These are phyloP conservation scores for Lordiphosa collinella DNA, from an alignment of 1,140 invertebrate species.

Conservation along the genomic window DNA sequence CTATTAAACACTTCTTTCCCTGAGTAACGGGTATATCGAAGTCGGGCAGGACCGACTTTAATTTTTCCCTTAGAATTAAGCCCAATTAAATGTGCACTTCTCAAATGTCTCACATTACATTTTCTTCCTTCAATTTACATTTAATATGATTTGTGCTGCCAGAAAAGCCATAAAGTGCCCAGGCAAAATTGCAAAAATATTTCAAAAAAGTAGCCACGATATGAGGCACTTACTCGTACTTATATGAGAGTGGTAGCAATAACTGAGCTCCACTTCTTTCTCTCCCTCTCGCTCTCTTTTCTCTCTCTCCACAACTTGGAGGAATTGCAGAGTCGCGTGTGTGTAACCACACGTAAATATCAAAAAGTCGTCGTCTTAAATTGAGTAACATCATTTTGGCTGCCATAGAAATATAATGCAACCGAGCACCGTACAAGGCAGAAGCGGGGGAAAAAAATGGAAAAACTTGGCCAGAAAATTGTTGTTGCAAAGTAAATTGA, in stretches of 20 bases:
- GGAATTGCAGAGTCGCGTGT: constrained; percentile 28
- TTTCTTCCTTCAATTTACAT: constrained; percentile 19
- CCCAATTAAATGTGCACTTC: constrained; percentile 30
- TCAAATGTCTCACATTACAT: not conserved
- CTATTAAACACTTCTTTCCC: no score
- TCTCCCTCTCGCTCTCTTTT: no score
- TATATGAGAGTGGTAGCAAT: constrained; percentile 3
- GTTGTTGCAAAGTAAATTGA: constrained; percentile 45
- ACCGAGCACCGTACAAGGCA: not conserved
- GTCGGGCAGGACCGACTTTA: no score
- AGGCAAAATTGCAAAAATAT: constrained; percentile 50
- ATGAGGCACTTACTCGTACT: constrained; percentile 12
- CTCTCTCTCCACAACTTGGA: no score
- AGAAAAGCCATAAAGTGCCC: constrained; percentile 46
- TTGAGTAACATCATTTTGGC: constrained; percentile 48
- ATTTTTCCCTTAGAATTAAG: constrained; percentile 3
- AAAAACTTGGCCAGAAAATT: constrained; percentile 45
- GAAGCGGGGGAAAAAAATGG: not conserved
- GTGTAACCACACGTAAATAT: constrained; percentile 60
- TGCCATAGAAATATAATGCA: constrained; percentile 51
- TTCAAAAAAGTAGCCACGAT: constrained; percentile 31
- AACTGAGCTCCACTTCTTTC: not conserved
- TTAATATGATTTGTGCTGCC: constrained; percentile 61
- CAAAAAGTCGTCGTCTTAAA: constrained; percentile 56
- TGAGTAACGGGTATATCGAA: no score